Base-by-base conservation (phyloP, 1,140 invertebrate species). In the Coelopa frigida region DNA sequence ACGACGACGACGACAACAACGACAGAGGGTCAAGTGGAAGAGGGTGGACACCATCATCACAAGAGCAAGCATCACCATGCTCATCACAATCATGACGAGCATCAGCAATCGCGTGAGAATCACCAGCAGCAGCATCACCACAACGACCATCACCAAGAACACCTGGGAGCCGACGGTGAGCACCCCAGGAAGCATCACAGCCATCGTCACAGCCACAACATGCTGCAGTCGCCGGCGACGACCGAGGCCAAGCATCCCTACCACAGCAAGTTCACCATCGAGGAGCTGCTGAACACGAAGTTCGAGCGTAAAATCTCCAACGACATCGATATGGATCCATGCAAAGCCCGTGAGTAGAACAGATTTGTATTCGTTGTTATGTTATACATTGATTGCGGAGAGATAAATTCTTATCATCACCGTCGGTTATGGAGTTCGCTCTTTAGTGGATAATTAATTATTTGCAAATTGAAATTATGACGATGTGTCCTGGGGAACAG, bases 271-370 rank as follows among this genome's bases (percentile, higher is more conserved):
- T 87, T 78, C 57, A 82, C 80, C 41, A 75, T 83, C 54, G 80
- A 87, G 21, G 78, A 88, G 57, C 62, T 89, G 39, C 61, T 85
- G 50, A 73, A 68, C 37, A 73, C 67, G 22, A 72, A 74, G 48
- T 86, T 84, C 59, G 75, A 82, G 11, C 72, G 74, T 40, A 80
- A 79, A 57, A 77, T 81, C 26, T 86, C 84, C 23, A 76, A 77
- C 53, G 87, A 91, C 70, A 63, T 86, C 39, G 85, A 87, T 67
- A 71, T 87, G 73, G 87, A 91, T 74, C 81, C 87, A 48, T 90
- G 87, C 70, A 89, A 89, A 77, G 82, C 85, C 59, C 83, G 85
- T 87, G 72, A 83, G 78, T 75, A 36, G n/a, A n/a, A n/a, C n/a
- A n/a, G n/a, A n/a, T n/a, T n/a, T n/a, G n/a, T n/a, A n/a, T n/a